Base-by-base conservation (phyloP, 2,113 vertebrate species). In the Scomber colias region DNA sequence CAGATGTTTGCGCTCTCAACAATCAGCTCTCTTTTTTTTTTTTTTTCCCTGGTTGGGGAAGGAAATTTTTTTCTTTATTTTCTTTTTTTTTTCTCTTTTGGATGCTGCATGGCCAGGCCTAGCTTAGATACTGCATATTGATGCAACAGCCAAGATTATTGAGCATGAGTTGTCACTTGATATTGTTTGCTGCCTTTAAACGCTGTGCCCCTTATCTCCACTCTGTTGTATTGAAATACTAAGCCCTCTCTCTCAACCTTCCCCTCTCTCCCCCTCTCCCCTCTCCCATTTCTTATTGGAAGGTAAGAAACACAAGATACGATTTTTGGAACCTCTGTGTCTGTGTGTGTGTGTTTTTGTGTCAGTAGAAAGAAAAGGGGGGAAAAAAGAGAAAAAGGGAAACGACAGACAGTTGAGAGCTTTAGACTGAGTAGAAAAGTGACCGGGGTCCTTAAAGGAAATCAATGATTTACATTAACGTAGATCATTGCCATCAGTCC, bases 401-500 rank as follows among this genome's bases (percentile, higher is more conserved):
- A 85, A 66, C 70, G 70, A 78, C 63, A 71, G 81, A 77, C 62
- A 64, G 80, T 69, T 79, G 79, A 76, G 77, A 79, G 88, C 77
- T 82, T 88, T 71, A 87, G 87, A 81, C 74, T 54, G 65, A 78
- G 64, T 73, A 85, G 84, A 86, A 77, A 89, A 80, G 87, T 86
- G 86, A 88, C 83, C 44, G 63, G 54, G 88, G 81, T 83, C 87
- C 80, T 91, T 92, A 93, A 92, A 87, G 78, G 79, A 90, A 94
- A 95, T 94, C 93, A 79, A 93, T 95, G 89, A 88, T 81, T 87
- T 92, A 89, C 92, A 94, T 94, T 94, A 94, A 92, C 79, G 77
- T 48, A 71, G 70, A 89, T 93, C 84, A 89, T 87, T 62, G 31
- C 82, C 45, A 82, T 91, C 86, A 65, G 68, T 71, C 70, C 81